Conservation (phyloP, 1,140 invertebrate species). For the Bombus breviceps region DNA sequence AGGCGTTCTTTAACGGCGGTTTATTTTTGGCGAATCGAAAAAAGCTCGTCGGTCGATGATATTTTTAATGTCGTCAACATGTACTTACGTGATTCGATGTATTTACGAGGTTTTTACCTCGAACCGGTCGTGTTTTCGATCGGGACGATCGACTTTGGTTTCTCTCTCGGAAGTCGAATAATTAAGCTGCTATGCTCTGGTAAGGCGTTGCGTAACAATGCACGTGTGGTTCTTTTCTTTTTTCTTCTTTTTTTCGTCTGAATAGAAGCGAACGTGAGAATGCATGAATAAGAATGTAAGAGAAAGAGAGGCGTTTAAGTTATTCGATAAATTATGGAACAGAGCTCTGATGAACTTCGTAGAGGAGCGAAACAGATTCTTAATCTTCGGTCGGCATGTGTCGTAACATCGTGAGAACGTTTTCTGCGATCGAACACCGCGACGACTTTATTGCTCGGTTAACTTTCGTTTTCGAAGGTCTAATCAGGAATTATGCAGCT, state of each 20-base stretch:
- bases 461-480: conserved; percentile 72
- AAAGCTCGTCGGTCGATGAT: neutral
- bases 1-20: neutral
- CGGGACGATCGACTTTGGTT: neutral
- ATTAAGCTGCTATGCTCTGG: neutral
- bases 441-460: conserved; percentile 44
- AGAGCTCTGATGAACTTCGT: conserved; percentile 15
- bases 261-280: conserved; percentile 21
- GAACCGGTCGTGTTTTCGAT: neutral
- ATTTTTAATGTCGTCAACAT: neutral
- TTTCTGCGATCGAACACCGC: conserved; percentile 39
- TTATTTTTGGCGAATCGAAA: conserved; percentile 4
- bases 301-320: neutral
- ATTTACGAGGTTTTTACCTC: neutral
- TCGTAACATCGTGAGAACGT: conserved; percentile 57
- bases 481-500: conserved; percentile 56
- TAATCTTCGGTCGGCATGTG: conserved; percentile 32
- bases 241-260: neutral
- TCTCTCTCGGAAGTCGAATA: neutral
- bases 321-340: conserved; percentile 45
- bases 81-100: neutral
- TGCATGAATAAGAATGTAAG: neutral
- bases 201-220: neutral
- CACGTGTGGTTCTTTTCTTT: neutral
- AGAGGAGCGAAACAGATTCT: conserved; percentile 6